phyloP scores from a whole-genome alignment of 1,140 invertebrate species.

The Apolygus lucorum region DNA sequence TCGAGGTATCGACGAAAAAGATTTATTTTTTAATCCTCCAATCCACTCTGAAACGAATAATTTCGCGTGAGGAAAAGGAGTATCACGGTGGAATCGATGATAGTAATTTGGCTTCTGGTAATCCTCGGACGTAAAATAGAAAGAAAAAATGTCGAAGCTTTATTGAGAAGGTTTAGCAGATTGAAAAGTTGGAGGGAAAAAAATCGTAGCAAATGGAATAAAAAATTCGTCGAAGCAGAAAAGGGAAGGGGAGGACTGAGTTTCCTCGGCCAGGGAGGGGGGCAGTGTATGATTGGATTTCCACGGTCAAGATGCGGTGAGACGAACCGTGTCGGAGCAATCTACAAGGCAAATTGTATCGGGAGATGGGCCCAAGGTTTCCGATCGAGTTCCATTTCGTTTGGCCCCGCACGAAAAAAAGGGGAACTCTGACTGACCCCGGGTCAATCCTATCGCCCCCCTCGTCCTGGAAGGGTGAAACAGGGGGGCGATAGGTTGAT shows the following conservation, averaged over 20 bases:
- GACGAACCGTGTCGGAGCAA: conserved; percentile 19
- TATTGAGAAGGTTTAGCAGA: background rate
- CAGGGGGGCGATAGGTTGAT: background rate
- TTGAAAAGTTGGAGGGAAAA: background rate
- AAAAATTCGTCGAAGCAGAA: background rate
- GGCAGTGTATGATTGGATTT: conserved; percentile 21
- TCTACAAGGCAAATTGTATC: conserved; percentile 23
- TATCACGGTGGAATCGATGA: too few relatives aligned
- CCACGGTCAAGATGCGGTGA: conserved; percentile 22
- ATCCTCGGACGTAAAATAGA: background rate
- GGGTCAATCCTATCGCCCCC: background rate
- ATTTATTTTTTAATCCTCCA: too few relatives aligned
- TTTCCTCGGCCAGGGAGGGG: background rate
- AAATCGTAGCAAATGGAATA: conserved; percentile 6
- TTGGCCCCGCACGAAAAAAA: background rate
- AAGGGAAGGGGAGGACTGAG: background rate
- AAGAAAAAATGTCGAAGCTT: background rate
- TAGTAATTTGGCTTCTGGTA: background rate
- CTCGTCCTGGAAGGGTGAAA: background rate
- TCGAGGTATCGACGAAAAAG: too few relatives aligned
- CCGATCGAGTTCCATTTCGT: background rate
- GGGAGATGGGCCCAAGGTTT: background rate
- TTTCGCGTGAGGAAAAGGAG: too few relatives aligned
- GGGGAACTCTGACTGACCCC: background rate
- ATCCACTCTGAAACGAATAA: too few relatives aligned